phyloP scores from a whole-genome alignment of 2,888 invertebrate species.

The Cryptocephalus moraei region DNA sequence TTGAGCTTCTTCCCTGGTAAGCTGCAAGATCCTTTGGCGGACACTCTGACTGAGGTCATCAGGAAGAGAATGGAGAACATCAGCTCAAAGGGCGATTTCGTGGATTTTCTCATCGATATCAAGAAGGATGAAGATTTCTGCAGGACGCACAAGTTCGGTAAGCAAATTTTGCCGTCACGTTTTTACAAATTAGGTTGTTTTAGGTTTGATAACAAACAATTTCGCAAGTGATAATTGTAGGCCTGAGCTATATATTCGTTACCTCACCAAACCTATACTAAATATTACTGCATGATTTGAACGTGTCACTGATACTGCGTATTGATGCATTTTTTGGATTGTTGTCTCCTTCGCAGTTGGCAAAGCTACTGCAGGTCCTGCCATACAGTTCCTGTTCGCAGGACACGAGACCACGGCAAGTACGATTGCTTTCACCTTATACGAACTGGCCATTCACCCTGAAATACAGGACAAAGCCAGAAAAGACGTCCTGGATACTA shows the following conservation, averaged over 20 bases:
- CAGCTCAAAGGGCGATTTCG: conserved; percentile 39
- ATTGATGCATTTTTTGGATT: too few species aligned
- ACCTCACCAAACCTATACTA: too few species aligned
- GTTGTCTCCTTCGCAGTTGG: too few species aligned
- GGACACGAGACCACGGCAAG: conserved; percentile 53
- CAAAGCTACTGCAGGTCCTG: too few species aligned
- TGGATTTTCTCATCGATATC: conserved; percentile 46
- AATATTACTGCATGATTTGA: too few species aligned
- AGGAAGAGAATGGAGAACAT: conserved; percentile 13
- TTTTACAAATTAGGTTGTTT: too few species aligned
- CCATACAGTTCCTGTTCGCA: conserved; percentile 34
- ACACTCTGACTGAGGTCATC: conserved; percentile 22
- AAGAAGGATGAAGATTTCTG: conserved; percentile 25
- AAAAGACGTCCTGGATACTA: conserved; percentile 37
- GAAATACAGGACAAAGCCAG: conserved; percentile 43
- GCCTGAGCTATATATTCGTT: too few species aligned
- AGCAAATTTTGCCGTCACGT: background rate
- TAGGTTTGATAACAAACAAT: too few species aligned
- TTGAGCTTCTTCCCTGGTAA: conserved; percentile 18
- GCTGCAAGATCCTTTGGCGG: conserved; percentile 20
- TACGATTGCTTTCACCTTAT: conserved; percentile 44
- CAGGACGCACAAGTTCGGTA: conserved; percentile 9
- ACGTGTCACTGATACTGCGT: too few species aligned
- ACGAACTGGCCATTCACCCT: conserved; percentile 44
- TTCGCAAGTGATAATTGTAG: too few species aligned